Evolutionary conservation across 2,797 vertebrate genomes (phyloP).

Genomic region (Anguilla anguilla): DNA sequence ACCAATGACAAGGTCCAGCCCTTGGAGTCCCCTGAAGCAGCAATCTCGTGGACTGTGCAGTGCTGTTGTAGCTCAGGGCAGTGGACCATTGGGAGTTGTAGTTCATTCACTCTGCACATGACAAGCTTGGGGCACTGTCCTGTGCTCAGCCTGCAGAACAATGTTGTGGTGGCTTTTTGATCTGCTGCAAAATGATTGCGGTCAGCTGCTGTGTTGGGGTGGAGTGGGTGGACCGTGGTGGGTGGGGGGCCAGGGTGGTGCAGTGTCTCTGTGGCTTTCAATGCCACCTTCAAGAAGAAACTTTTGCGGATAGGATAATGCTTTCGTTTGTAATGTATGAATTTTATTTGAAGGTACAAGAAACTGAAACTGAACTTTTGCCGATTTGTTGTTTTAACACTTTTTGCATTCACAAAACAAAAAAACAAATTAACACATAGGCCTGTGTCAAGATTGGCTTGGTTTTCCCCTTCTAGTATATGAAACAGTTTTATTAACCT

Average conservation of each 20-base stretch:
- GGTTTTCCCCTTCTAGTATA: not conserved
- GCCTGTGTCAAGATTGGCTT: not conserved
- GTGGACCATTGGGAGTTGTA: conserved; percentile 50
- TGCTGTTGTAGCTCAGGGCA: conserved; percentile 46
- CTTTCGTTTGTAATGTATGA: not conserved
- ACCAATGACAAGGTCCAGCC: conserved; percentile 46
- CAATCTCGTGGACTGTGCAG: conserved; percentile 43
- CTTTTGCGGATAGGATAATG: not conserved
- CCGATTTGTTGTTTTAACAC: not conserved
- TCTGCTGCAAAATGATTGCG: conserved; percentile 58
- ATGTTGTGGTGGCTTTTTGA: conserved; percentile 56
- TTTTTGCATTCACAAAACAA: not conserved
- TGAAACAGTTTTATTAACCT: not conserved
- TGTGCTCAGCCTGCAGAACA: conserved; percentile 60
- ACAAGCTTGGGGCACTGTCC: conserved; percentile 66
- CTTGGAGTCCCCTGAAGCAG: conserved; percentile 59
- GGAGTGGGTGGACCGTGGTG: conserved; percentile 31
- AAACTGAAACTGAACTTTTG: not conserved
- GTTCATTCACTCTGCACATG: conserved; percentile 58
- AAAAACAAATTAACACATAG: no score
- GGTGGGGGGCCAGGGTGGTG: conserved; percentile 22
- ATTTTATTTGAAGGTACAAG: not conserved
- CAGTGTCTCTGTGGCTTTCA: conserved; percentile 32
- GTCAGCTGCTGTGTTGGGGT: conserved; percentile 49
- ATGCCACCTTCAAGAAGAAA: not conserved